Percentiles rank a stretch among this genome's conserved stretches.
Evolutionary conservation across 30 jellyfish, hydroid and myxozoan genomes (phyloP).

Genomic region (Hydra vulgaris): DNA sequence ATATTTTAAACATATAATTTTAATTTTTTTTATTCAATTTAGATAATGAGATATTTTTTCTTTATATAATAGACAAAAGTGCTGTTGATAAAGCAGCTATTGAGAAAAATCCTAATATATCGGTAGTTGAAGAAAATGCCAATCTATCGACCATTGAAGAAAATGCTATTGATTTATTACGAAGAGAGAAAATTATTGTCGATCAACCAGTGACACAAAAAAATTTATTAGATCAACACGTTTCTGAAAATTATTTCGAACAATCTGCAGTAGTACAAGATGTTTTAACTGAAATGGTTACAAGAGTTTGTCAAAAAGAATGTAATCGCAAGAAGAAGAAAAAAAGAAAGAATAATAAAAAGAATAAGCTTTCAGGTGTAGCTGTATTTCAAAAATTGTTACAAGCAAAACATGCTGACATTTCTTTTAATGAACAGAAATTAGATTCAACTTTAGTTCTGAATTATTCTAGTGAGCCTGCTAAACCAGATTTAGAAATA

Average conservation of each 20-base stretch:
- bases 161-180: not conserved
- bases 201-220: not conserved
- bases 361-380: not conserved
- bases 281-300: not conserved
- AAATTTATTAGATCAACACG: too few species aligned
- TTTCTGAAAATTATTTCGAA: too few species aligned
- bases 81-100: too few species aligned
- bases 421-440: not conserved
- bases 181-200: not conserved
- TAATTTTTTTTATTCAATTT: too few species aligned
- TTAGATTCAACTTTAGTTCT: not conserved
- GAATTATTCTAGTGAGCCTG: not conserved
- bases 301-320: not conserved
- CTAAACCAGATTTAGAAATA: not conserved
- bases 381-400: not conserved
- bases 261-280: not conserved
- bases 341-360: not conserved
- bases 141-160: too few species aligned
- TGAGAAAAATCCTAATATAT: too few species aligned
- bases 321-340: not conserved
- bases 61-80: too few species aligned
- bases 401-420: not conserved
- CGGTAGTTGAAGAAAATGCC: too few species aligned
- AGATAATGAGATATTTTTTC: too few species aligned
- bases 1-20: too few species aligned